Evolutionary conservation across 2,113 vertebrate genomes (phyloP), one percentile per base, ranked within the genome.

Genomic region (Picathartes gymnocephalus): DNA sequence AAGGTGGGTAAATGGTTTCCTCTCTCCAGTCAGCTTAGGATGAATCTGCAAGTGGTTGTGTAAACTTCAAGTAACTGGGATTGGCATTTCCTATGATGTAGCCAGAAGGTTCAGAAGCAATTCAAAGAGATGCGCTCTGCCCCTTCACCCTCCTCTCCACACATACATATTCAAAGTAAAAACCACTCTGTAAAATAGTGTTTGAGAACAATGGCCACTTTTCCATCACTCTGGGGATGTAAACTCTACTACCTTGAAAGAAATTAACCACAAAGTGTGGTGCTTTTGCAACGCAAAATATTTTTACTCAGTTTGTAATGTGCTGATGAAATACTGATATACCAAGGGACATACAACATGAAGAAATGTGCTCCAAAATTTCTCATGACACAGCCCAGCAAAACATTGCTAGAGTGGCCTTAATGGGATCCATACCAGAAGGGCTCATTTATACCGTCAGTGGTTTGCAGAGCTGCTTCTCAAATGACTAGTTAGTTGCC

Each of bases 391-490:
- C 33, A 74, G 53, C 37, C 70, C 82, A 77, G 62, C 17, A 90
- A 92, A 86, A 62, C 7, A 12, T 53, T 61, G 40, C n/a, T 89
- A 40, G 54, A 11, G 6, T 87, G 60, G 79, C 74, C 33, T 88
- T 94, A 94, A 90, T 90, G 64, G 68, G 56, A 94, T 90, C 88
- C 92, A 92, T 92, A 94, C 88, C 66, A 90, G 81, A 47, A 82
- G 24, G 37, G 22, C 50, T 87, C 14, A 3, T 69, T 87, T 47
- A 65, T 68, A 69, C 56, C 64, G 48, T 25, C 61, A 79, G 89
- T 76, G 89, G 65, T 92, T 95, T 95, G 45, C 71, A 76, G 66
- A 89, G 58, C 89, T 92, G 87, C 90, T 93, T 93, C 89, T 95
- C 4, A 4, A 76, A 87, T 95, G 87, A 92, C 65, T 84, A 20